Percentiles rank a stretch among this genome's conserved stretches.
Evolutionary conservation across 2,888 invertebrate species (phyloP).

Genomic region (Caenorhabditis plicata): DNA sequence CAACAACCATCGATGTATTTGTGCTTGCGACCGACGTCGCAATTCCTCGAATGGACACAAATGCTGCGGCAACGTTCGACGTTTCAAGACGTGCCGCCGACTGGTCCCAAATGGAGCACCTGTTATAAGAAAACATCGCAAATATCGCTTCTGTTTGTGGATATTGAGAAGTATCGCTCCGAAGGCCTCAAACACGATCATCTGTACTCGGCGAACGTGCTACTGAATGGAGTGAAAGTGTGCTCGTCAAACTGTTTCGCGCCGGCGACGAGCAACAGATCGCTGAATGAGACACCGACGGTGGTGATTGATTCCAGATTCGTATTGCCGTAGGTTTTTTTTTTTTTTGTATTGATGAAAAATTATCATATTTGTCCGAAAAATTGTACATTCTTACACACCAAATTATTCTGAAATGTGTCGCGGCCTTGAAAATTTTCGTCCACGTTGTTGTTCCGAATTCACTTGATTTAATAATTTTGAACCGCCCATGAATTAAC

Average conservation of each 20-base stretch:
- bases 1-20: conserved; percentile 17
- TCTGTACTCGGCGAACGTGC: conserved; percentile 25
- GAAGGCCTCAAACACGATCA: conserved; percentile 27
- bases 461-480: too few species aligned
- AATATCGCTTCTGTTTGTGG: conserved; percentile 20
- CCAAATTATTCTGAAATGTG: too few species aligned
- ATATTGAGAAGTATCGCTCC: conserved; percentile 33
- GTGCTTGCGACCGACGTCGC: conserved; percentile 22
- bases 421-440: too few species aligned
- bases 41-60: conserved; percentile 27
- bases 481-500: too few species aligned
- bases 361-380: too few species aligned
- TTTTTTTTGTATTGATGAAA: conserved; percentile 3
- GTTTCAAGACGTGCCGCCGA: conserved; percentile 23
- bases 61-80: conserved; percentile 22
- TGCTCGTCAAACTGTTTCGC: conserved; percentile 19
- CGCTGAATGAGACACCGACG: conserved; percentile 15
- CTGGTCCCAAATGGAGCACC: conserved; percentile 8
- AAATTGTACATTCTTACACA: too few species aligned
- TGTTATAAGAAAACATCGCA: conserved; percentile 16
- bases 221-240: conserved; percentile 33
- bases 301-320: conserved; percentile 41
- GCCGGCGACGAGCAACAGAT: conserved; percentile 13
- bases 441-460: too few species aligned
- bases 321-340: conserved; percentile 28